These are phyloP conservation scores for Agapetus fuscipes DNA, from an alignment of 2,888 invertebrate species.

Conservation along the genomic window DNA sequence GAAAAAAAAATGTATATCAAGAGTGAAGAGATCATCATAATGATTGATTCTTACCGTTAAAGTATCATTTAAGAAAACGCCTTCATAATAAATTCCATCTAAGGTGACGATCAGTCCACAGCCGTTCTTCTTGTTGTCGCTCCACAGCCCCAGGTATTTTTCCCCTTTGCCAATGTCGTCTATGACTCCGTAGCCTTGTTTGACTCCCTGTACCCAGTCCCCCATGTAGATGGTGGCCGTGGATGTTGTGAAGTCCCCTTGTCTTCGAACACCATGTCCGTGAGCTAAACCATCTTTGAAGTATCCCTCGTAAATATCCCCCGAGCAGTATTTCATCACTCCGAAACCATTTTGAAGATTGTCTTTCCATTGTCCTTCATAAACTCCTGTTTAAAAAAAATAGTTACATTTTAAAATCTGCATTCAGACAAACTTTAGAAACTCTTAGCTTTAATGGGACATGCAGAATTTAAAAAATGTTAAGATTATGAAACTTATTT, in stretches of 20 bases:
- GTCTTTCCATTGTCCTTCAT: slow-evolving; percentile 74
- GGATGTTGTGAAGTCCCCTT: slow-evolving; percentile 67
- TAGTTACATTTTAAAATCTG: too few relatives aligned
- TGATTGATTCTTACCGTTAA: slow-evolving; percentile 59
- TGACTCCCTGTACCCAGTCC: slow-evolving; percentile 69
- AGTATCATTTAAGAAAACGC: slow-evolving; percentile 69
- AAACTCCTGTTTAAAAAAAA: slow-evolving; percentile 44
- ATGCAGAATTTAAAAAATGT: too few relatives aligned
- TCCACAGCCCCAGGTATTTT: slow-evolving; percentile 86
- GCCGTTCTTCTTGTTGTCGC: slow-evolving; percentile 74
- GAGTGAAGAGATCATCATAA: too few relatives aligned
- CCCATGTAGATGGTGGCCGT: slow-evolving; percentile 80
- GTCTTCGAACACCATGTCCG: slow-evolving; percentile 76
- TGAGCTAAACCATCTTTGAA: slow-evolving; percentile 77
- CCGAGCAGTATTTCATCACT: slow-evolving; percentile 61
- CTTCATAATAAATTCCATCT: slow-evolving; percentile 88
- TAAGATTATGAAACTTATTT: too few relatives aligned
- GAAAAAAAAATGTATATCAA: too few relatives aligned
- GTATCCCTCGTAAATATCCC: slow-evolving; percentile 77
- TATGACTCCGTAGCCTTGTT: slow-evolving; percentile 81
- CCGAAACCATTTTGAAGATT: slow-evolving; percentile 78
- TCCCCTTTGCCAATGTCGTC: slow-evolving; percentile 80
- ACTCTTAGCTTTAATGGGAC: too few relatives aligned
- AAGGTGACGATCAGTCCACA: slow-evolving; percentile 79
- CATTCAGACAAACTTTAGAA: too few relatives aligned